Evolutionary conservation across 1,140 invertebrate species (phyloP), one percentile per base, ranked within the genome.

Genomic region (Drosophila subpulchrella): DNA sequence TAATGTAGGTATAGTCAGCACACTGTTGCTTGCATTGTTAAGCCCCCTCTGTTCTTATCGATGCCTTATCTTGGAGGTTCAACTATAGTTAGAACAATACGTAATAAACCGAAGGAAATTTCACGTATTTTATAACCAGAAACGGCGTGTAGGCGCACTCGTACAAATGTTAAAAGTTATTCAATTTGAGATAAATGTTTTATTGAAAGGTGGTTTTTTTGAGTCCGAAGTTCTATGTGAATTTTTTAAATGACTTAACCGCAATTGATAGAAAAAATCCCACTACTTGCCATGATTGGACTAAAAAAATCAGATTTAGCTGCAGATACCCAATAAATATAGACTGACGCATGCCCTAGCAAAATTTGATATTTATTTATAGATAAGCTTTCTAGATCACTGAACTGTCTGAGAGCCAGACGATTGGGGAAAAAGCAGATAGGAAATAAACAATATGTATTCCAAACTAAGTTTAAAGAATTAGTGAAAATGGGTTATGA

Each of bases 171-270:
- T 41, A 15, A 42, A 39, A 27, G 20, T 75, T 57, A 36, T 55
- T 54, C 1, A 51, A 51, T 24, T 10, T 44, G 27, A 38, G 53
- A 75, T 57, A 65, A 53, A 53, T 32, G 38, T 24, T n/a, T 12
- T 55, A 10, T 53, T 47, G 10, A 17, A 8, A 7, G 47, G 71
- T 71, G 61, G 27, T 30, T 34, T 51, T 44, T 30, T 30, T 30
- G 6, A 13, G 46, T 6, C 12, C 12, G 12, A 47, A 6, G 12
- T 27, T 30, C 4, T 0, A 20, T 48, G 46, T 1, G 24, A 27
- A 6, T 65, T 75, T 55, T 66, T 36, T 13, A 20, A 7, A 66
- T 75, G 72, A 67, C 54, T 75, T 67, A 67, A 48, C 41, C 8
- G 6, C 30, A 20, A 46, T 5, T 12, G 30, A 51, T 48, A 24